phyloP scores from a whole-genome alignment of 37 sponge, comb jelly and placozoan genomes.

The Chondrilla cf. caribensis region DNA sequence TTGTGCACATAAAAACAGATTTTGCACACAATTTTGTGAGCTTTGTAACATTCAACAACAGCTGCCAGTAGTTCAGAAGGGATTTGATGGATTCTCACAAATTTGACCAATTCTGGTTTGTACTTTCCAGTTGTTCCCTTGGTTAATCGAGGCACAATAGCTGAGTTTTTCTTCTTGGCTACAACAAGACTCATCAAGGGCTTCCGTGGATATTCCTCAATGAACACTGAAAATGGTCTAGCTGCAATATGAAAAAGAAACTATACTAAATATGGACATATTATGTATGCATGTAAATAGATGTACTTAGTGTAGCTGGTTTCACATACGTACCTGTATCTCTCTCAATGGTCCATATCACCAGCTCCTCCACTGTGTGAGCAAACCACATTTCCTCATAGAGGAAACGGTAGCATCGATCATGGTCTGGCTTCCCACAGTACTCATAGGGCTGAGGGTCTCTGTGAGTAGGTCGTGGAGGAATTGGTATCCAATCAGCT shows the following conservation, averaged over 20 bases:
- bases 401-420: not conserved
- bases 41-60: slow-evolving; percentile 41
- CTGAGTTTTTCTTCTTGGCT: too few species aligned
- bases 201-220: too few species aligned
- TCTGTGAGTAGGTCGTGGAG: not conserved
- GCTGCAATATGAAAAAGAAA: too few species aligned
- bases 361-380: slow-evolving; percentile 72
- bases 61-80: slow-evolving; percentile 21
- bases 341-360: slow-evolving; percentile 72
- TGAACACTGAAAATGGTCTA: too few species aligned
- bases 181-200: too few species aligned
- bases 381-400: slow-evolving; percentile 52
- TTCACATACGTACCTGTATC: slow-evolving; percentile 55
- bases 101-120: not conserved
- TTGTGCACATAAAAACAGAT: slow-evolving; percentile 42
- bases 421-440: not conserved
- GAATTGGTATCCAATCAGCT: not conserved
- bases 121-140: not conserved
- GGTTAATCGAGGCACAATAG: too few species aligned
- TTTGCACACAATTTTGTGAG: slow-evolving; percentile 35
- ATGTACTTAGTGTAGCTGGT: too few species aligned
- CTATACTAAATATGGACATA: too few species aligned
- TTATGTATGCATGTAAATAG: too few species aligned
- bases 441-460: not conserved
- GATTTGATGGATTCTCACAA: not conserved